Conservation (phyloP, 2,113 vertebrate genomes). For the Hipposideros armiger region DNA sequence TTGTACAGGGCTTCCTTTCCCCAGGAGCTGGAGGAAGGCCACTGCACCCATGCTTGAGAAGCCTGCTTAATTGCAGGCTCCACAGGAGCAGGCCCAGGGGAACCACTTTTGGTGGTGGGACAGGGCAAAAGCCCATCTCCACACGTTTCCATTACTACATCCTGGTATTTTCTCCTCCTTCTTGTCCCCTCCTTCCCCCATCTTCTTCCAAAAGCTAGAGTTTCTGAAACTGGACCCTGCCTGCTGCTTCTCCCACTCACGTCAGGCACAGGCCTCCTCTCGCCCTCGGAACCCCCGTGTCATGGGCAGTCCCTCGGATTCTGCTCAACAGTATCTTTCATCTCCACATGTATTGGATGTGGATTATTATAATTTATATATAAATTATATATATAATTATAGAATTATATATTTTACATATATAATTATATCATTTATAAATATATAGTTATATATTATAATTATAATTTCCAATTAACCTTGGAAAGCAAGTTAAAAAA, state of each 20-base stretch:
- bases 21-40: background rate
- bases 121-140: background rate
- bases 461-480: background rate
- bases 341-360: background rate
- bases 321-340: background rate
- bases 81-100: background rate
- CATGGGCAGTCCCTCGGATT: background rate
- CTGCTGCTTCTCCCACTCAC: background rate
- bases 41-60: background rate
- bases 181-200: fast-evolving
- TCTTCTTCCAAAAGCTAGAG: background rate
- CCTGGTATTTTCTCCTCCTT: background rate
- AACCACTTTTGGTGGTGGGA: background rate
- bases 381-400: too few species aligned
- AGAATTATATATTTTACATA: too few species aligned
- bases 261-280: background rate
- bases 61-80: background rate
- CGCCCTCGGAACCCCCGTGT: background rate
- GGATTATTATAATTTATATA: background rate
- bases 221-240: background rate
- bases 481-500: conserved; percentile 38
- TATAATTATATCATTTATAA: too few species aligned
- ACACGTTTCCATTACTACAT: background rate
- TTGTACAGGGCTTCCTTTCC: background rate
- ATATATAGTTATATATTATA: too few species aligned